Percentiles rank a stretch among this genome's conserved stretches.
These are phyloP conservation scores for Protomyctophum bolini DNA, from an alignment of 2,113 vertebrate species.

Conservation along the genomic window DNA sequence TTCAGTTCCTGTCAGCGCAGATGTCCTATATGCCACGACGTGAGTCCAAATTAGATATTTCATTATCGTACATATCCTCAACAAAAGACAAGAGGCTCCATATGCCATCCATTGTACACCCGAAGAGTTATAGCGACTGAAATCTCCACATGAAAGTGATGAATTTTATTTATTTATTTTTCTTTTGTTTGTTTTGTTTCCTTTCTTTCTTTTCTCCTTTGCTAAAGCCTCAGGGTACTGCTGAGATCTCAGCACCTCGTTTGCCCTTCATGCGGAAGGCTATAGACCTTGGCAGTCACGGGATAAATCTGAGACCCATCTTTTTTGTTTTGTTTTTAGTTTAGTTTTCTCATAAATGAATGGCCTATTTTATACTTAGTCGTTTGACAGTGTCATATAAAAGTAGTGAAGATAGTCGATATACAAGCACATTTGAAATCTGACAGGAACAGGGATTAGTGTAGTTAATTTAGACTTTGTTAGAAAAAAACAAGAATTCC, in stretches of 20 bases:
- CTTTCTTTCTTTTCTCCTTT: slow-evolving; percentile 50
- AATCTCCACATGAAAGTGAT: slow-evolving; percentile 51
- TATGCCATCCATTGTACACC: not conserved
- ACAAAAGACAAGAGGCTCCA: slow-evolving; percentile 17
- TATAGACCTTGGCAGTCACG: not conserved
- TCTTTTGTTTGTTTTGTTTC: slow-evolving; percentile 10
- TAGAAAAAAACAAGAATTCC: too few species aligned
- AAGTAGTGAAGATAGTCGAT: not conserved
- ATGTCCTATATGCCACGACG: not conserved
- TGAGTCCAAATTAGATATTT: slow-evolving; percentile 21
- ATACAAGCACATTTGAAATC: not conserved
- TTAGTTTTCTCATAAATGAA: too few species aligned
- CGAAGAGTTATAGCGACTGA: slow-evolving; percentile 28
- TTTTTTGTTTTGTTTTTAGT: too few species aligned
- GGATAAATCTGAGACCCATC: too few species aligned
- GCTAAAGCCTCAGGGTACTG: slow-evolving; percentile 29
- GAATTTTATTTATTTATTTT: slow-evolving; percentile 1
- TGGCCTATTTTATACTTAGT: too few species aligned
- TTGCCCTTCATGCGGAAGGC: slow-evolving; percentile 52
- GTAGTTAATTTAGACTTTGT: too few species aligned
- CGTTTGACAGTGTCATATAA: too few species aligned
- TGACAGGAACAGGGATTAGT: too few species aligned
- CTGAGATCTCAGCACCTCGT: slow-evolving; percentile 47
- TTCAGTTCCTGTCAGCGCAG: not conserved
- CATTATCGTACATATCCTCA: slow-evolving; percentile 31